Conservation (phyloP, 2,113 vertebrate species). For the Anarhynchus alexandrinus region DNA sequence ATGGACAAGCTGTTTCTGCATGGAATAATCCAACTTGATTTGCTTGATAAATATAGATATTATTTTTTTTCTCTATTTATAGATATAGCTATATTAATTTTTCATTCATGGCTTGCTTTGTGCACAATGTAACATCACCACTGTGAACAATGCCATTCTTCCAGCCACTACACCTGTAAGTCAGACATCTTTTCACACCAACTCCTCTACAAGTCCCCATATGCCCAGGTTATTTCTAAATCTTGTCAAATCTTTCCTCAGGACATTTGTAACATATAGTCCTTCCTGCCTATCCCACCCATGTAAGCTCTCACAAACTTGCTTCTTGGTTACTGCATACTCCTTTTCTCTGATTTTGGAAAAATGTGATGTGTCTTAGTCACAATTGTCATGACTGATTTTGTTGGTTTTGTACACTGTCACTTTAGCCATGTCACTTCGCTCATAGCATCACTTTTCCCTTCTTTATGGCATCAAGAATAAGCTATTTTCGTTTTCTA, state of each 20-base stretch:
- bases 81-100: neutral
- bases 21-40: neutral
- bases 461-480: neutral
- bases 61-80: neutral
- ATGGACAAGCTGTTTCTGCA: neutral
- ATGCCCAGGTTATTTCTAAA: neutral
- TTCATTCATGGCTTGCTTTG: neutral
- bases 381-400: neutral
- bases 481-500: neutral
- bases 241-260: neutral
- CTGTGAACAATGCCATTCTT: neutral
- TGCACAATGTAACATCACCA: neutral
- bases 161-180: neutral
- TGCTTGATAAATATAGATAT: neutral
- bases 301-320: neutral
- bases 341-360: neutral
- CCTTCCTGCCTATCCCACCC: neutral
- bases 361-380: accelerated
- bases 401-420: neutral
- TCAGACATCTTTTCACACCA: neutral
- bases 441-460: neutral
- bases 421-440: neutral
- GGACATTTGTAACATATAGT: neutral
- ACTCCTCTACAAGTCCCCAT: neutral
- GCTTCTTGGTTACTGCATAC: neutral